These are phyloP conservation scores for Calosoma granatense DNA, from an alignment of 1,140 invertebrate genomes.

Conservation along the genomic window DNA sequence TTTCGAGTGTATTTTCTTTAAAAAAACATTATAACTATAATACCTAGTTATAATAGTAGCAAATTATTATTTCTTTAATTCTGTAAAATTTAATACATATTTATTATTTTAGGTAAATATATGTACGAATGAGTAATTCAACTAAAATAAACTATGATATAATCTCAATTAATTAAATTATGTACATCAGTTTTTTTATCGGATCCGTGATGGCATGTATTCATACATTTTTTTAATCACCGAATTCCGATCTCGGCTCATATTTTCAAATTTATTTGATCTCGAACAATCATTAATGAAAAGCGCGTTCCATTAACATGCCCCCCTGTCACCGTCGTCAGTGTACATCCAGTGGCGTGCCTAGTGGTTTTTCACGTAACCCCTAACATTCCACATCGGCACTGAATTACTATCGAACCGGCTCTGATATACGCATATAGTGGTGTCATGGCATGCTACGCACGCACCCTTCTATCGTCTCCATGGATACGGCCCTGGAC, in stretches of 20 bases:
- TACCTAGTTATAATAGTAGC: no score
- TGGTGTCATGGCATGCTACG: not conserved
- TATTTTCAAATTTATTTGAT: not conserved
- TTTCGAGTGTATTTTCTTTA: no score
- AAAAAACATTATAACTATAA: no score
- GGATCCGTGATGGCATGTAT: no score
- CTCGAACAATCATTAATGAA: not conserved
- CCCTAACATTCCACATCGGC: not conserved
- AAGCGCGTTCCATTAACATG: not conserved
- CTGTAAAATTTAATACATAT: no score
- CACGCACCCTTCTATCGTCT: not conserved
- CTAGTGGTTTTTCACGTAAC: no score
- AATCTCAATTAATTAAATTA: no score
- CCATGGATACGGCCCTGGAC: not conserved
- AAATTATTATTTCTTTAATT: no score
- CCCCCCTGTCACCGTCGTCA: not conserved
- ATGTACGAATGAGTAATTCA: no score
- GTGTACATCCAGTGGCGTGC: not conserved
- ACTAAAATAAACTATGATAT: no score
- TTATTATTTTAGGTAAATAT: no score
- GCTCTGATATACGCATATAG: not conserved
- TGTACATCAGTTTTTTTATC: no score
- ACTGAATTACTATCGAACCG: not conserved
- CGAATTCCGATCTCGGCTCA: not conserved
- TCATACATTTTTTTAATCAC: not conserved